Base-by-base conservation (phyloP, 2,888 invertebrate species). In the Synergus japonicus region DNA sequence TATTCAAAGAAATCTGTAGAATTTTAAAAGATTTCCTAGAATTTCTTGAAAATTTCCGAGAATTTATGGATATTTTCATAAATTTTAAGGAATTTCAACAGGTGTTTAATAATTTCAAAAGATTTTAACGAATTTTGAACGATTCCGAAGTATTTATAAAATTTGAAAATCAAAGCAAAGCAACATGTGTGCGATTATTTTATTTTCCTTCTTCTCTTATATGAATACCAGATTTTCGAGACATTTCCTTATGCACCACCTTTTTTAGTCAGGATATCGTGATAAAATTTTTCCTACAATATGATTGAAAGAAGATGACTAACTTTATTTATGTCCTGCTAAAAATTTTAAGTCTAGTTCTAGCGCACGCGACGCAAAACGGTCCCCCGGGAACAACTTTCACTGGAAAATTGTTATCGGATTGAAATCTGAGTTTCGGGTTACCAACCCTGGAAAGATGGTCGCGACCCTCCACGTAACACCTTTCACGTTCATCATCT, bases 361-460 rank as follows among this genome's bases (percentile, higher is more conserved):
- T 63, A 41, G 66, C n/a, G n/a, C 41, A 66, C 66, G 37, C 37
- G 37, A 66, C 66, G 43, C 66, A 66, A 66, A 66, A 41, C 66
- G n/a, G n/a, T 43, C 18, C 66, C n/a, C 41, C 41, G 22, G 22
- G 22, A 29, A 65, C 18, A 66, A 66, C 4, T n/a, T 41, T 66
- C 37, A 41, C n/a, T 9, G 18, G 64, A 65, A 65, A 65, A 65
- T 37, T 66, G 9, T 43, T 66, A 66, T 66, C 66, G n/a, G 15
- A 18, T 66, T 43, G 8, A 43, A 66, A 66, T 66, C 66, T 43
- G n/a, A 43, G 43, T 66, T 43, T 66, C 41, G 9, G 37, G 37
- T 66, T 66, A 41, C 66, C 41, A 66, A 66, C 43, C 66, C 66
- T 66, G n/a, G 60, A 66, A 66, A 12, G 18, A 66, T n/a, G 43